Evolutionary conservation across 2,888 invertebrate genomes (phyloP).

Genomic region (Zaprionus lineosus): DNA sequence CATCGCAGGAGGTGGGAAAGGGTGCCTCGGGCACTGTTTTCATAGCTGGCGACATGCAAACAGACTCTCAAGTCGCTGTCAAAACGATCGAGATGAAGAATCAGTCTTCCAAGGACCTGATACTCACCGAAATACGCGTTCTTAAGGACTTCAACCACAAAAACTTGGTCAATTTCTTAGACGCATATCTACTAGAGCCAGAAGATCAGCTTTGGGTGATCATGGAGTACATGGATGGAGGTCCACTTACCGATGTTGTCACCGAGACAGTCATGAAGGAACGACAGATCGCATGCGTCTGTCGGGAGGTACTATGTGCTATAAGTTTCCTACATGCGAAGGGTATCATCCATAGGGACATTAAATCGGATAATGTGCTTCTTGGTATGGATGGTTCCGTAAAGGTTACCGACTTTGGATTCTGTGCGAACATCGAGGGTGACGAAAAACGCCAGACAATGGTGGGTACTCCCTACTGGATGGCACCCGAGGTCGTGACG

Average conservation of each 20-base stretch:
- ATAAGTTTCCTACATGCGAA: constrained; percentile 94
- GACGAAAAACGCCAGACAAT: constrained; percentile 98
- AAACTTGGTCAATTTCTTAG: constrained; percentile 97
- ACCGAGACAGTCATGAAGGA: constrained; percentile 99
- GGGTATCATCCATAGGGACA: constrained; percentile 96
- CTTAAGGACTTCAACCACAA: constrained; percentile 95
- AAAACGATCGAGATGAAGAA: constrained; percentile 97
- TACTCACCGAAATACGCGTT: constrained; percentile 96
- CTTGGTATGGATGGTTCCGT: constrained; percentile 96
- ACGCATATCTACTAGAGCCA: constrained; percentile 94
- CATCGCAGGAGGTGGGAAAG: constrained; percentile 92
- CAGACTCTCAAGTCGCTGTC: constrained; percentile 92
- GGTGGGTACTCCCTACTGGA: constrained; percentile 99
- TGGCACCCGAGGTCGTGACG: constrained; percentile 97
- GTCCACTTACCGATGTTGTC: constrained; percentile 97
- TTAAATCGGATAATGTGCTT: constrained; percentile 98
- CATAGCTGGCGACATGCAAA: constrained; percentile 91
- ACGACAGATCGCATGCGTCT: constrained; percentile 97
- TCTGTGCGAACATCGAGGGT: constrained; percentile 97
- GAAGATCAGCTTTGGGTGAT: constrained; percentile 97
- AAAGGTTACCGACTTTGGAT: constrained; percentile 98
- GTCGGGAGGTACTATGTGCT: constrained; percentile 93
- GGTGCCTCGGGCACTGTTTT: constrained; percentile 97
- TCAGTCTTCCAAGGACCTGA: constrained; percentile 97
- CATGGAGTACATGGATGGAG: constrained; percentile 97